Base-by-base conservation (phyloP, 2,888 invertebrate species). In the Cenopis cana region DNA sequence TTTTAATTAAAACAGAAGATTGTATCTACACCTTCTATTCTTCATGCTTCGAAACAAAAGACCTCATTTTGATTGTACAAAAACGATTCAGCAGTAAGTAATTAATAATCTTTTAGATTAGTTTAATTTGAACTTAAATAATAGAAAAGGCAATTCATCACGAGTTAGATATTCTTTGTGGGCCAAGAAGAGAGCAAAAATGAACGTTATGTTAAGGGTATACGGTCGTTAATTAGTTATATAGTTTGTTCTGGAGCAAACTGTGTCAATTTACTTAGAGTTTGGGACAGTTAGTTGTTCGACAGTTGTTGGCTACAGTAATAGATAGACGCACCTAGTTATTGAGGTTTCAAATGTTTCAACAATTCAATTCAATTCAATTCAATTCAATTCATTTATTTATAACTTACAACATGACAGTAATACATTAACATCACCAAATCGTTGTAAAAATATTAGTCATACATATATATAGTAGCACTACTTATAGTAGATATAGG, bases 141-240 rank as follows among this genome's bases (percentile, higher is more conserved):
- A 75, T 74, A 73, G 74, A 73, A 74, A 72, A 73, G 73, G 77
- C 74, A 73, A 77, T 78, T 76, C 75, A 74, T 78, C 78, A 76
- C 76, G 75, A 76, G 72, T 71, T 74, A 55, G 70, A 57, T 73
- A 62, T 73, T 69, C 74, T 73, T 68, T 54, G 20, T 46, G 24
- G 50, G 49, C 41, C 14, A 38, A 57, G 24, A 29, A 24, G 41
- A 41, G 9, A 14, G 14, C 38, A 49, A 69, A 64, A 69, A 36
- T 72, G 68, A 33, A 29, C 54, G 29, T 49, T 69, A 64, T 67
- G 49, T 17, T 24, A 2, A n/a, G 9, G 71, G 17, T 17, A 41
- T 60, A 67, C 55, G 66, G 36, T 54, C 6, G 41, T 36, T 54
- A 60, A 70, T 65, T n/a, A n/a, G 66, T 66, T 60, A 66, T 17